Conservation (phyloP, 2,797 vertebrate genomes). For the Cirrhinus molitorella region DNA sequence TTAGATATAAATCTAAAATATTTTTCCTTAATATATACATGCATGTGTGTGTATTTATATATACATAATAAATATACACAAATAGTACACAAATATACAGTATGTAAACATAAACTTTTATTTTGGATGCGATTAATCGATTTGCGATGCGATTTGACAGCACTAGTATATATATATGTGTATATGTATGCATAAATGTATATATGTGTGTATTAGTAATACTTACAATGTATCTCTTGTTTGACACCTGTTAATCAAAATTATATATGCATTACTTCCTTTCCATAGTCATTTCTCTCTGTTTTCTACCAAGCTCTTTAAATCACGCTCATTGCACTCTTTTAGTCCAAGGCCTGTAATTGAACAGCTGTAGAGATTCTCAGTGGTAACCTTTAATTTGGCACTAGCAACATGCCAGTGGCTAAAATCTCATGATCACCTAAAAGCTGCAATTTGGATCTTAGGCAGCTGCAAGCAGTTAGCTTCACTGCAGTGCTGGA, state of each 20-base stretch:
- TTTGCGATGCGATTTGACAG: too few relatives aligned
- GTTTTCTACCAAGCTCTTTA: slow-evolving; percentile 22
- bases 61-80: too few relatives aligned
- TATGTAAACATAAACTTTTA: too few relatives aligned
- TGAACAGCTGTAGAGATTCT: slow-evolving; percentile 61
- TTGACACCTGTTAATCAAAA: slow-evolving; percentile 20
- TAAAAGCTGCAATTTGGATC: slow-evolving; percentile 77
- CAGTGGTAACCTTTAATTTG: slow-evolving; percentile 78
- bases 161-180: too few relatives aligned
- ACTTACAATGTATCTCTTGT: neutral
- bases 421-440: slow-evolving; percentile 64
- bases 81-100: too few relatives aligned
- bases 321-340: slow-evolving; percentile 17
- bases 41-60: too few relatives aligned
- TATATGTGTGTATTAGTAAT: too few relatives aligned
- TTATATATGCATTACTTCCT: neutral
- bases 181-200: too few relatives aligned
- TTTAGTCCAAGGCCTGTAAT: slow-evolving; percentile 64
- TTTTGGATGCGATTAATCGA: too few relatives aligned
- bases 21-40: too few relatives aligned
- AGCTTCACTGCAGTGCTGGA: slow-evolving; percentile 71
- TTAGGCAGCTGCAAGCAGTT: slow-evolving; percentile 80
- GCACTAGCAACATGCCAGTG: slow-evolving; percentile 69
- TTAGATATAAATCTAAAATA: too few relatives aligned
- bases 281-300: slow-evolving; percentile 14